Evolutionary conservation across 2,888 invertebrate genomes (phyloP), one percentile per base, ranked within the genome.

Genomic region (Synergus itoensis): DNA sequence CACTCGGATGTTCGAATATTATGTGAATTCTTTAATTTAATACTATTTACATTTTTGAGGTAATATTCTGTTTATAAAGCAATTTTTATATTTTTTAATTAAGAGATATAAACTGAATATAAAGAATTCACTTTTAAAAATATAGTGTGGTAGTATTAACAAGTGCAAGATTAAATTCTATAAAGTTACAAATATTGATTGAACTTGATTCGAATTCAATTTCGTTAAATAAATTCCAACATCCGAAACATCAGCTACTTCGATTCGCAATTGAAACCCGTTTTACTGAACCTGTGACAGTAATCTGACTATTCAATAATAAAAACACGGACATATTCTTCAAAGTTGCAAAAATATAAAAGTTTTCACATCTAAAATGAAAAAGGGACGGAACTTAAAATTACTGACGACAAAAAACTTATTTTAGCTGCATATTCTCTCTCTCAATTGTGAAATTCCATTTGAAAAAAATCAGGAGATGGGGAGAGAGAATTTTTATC

Each of bases 1-100:
- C 14, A 77, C 53, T 81, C 77, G 81, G 82, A 80, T 80, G 81
- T 80, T 80, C 79, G 77, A 79, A 77, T 62, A 67, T 57, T 40
- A 77, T 67, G 77, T 48, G 76, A 53, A 53, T 28, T 75, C 1
- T 14, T 73, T 65, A 57, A 48, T 12, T 45, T 45, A 45, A 43
- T n/a, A 12, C 16, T 0, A 28, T 41, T 65, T 65, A 16, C 4
- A 45, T 43, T 21, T 43, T 21, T 45, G 12, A n/a, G n/a, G n/a
- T 53, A n/a, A 53, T n/a, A n/a, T 53, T 53, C 3, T 53, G 1
- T 8, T n/a, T 53, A 18, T 9, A 53, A 53, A 53, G 3, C 8
- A n/a, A 5, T 7, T n/a, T 18, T 53, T n/a, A 53, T 8, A n/a
- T n/a, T 53, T 53, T 18, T 53, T n/a, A 53, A 53, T 9, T 28